Evolutionary conservation across 2,113 vertebrate genomes (phyloP).

Genomic region (Calyptommatus sinebrachiatus): DNA sequence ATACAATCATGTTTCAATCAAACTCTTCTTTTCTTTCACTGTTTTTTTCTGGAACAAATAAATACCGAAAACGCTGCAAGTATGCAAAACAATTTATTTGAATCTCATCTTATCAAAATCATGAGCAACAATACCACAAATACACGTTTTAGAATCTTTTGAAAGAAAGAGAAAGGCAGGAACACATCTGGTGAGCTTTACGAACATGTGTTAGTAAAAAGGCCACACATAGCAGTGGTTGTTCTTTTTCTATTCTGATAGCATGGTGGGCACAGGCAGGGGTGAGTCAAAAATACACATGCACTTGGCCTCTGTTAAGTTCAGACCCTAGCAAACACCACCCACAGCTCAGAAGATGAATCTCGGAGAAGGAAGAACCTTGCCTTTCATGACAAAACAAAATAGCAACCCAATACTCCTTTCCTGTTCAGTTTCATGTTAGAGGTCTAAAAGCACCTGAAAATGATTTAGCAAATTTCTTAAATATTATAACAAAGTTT

Average conservation of each 20-base stretch:
- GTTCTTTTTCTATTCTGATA: background rate
- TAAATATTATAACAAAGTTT: constrained; percentile 31
- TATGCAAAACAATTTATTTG: background rate
- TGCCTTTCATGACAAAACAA: constrained; percentile 40
- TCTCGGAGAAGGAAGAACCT: background rate
- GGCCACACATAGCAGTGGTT: no score
- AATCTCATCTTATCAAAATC: background rate
- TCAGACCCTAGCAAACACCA: background rate
- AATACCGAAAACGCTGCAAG: background rate
- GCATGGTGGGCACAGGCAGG: background rate
- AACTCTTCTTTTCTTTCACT: background rate
- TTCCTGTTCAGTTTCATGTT: constrained; percentile 25
- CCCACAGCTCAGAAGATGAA: background rate
- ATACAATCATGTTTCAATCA: background rate
- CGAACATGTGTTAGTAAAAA: background rate
- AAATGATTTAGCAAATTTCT: constrained; percentile 52
- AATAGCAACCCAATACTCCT: constrained; percentile 24
- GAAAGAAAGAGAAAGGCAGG: background rate
- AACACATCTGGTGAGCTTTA: background rate
- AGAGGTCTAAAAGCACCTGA: constrained; percentile 43
- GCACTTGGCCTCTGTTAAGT: constrained; percentile 8
- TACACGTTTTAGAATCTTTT: background rate
- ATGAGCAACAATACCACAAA: background rate
- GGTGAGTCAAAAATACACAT: background rate
- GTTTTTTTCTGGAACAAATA: background rate